Base-by-base conservation (phyloP, 2,888 invertebrate genomes). In the Archips crataeganus region DNA sequence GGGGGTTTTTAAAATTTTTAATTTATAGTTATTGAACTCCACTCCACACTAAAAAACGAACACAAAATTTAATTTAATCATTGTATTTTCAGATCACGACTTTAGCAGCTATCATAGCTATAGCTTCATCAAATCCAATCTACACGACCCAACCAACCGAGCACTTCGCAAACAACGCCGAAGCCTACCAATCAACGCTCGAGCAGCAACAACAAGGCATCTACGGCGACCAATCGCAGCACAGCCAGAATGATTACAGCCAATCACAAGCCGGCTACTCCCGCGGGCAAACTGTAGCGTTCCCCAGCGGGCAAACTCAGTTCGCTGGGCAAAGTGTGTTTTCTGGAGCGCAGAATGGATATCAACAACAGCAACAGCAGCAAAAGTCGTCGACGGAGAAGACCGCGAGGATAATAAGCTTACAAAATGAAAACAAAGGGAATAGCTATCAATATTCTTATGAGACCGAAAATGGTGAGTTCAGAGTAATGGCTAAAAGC, bases 401-500 rank as follows among this genome's bases (percentile, higher is more conserved):
- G 71, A 71, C 75, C 0, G 91, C 93, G 0, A 90, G 84, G 75
- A 91, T 92, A 9, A 64, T 93, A 60, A 83, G 81, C 10, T 86
- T 83, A n/a, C 80, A 86, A 1, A 82, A 82, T 2, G 89, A 91
- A 13, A 86, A 80, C 13, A 81, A 92, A 70, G 90, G 85, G 0
- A 90, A 92, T 54, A 85, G 85, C 54, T 94, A 94, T 70, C 84
- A 88, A 34, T 92, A 90, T 74, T 92, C 95, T 32, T 96, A 95
- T 84, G 96, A 96, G 79, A 96, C 96, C 76, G 96, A 95, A 78
- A 96, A 96, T 84, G 96, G 96, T 93, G 74, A 85, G 81, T 74
- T 45, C 6, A 3, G 39, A 39, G 1, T 23, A 23, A 23, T 23
- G 23, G 23, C 5, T 39, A 6, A 39, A 5, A 6, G 39, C 39